Evolutionary conservation across 2,797 vertebrate species (phyloP), one percentile per base, ranked within the genome.

Genomic region (Sebastiscus tertius): DNA sequence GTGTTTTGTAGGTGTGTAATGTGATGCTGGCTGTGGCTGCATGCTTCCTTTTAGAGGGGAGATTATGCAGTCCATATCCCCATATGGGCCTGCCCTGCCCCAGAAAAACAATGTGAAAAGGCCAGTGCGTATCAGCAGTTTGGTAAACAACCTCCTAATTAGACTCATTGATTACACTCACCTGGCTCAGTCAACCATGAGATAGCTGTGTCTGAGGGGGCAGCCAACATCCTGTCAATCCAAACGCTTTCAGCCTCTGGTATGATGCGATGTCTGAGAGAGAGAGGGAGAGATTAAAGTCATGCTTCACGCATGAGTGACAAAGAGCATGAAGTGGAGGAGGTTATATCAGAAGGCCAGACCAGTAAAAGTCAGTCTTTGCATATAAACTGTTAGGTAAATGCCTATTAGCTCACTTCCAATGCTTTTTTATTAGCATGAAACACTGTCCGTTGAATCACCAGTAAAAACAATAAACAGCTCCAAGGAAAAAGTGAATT

Each of bases 71-170:
- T 34, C 61, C 72, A 22, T 27, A 72, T 81, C 74, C 66, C 75
- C 85, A 80, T 74, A 86, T 64, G 79, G 39, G 71, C 62, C 56
- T 33, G 55, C 54, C 65, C 55, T 88, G 79, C 66, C 86, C 84
- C 67, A 87, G 84, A 89, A 90, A 86, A 90, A 91, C 84, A 84
- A 88, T 77, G 80, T 74, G 80, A 82, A 88, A 87, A 88, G 83
- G 89, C 88, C 77, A 79, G 24, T 27, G 55, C 71, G 69, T 83
- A 88, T 81, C 83, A 79, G 85, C 82, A 81, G 83, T 83, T 88
- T 80, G 82, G 87, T 88, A 93, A 93, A 92, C 88, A 94, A 90
- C 70, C 61, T 87, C 65, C 77, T 91, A 91, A 94, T 93, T 92
- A 88, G 72, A 86, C 75, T 72, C 87, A 91, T 91, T 91, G 90